phyloP scores from a whole-genome alignment of 2,888 invertebrate genomes.

The Scaptodrosophila latifasciaeformis region DNA sequence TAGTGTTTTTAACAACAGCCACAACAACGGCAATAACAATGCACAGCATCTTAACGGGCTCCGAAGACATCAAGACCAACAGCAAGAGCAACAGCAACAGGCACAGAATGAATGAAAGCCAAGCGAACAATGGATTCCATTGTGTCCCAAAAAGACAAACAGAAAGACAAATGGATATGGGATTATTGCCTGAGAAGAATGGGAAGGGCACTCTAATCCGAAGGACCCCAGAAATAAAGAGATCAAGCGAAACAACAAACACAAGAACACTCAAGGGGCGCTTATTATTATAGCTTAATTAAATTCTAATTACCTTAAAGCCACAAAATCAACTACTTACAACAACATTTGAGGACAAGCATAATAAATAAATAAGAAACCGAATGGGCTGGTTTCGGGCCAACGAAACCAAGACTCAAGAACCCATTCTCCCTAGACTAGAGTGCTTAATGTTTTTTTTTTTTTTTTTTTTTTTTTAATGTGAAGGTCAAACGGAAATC shows the following conservation, averaged over 20 bases:
- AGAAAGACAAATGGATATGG: no score
- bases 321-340: constrained; percentile 18
- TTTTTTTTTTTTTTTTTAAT: no score
- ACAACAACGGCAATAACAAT: constrained; percentile 6
- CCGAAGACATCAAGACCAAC: constrained; percentile 5
- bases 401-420: no score
- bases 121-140: constrained; percentile 2
- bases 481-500: constrained; percentile 1
- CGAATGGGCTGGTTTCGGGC: no score
- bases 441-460: no score
- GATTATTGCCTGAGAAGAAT: no score
- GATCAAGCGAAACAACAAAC: constrained; percentile 18
- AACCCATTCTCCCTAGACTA: no score
- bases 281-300: constrained; percentile 57
- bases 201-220: not conserved
- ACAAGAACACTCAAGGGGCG: constrained; percentile 6
- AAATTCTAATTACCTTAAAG: constrained; percentile 48
- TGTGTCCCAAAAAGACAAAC: not conserved
- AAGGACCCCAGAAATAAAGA: not conserved
- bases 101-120: constrained; percentile 5
- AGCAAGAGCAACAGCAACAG: constrained; percentile 2
- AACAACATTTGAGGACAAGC: no score
- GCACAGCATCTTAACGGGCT: constrained; percentile 8
- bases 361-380: no score
- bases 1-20: constrained; percentile 41